Evolutionary conservation across 2,113 vertebrate species (phyloP), one percentile per base, ranked within the genome.

Genomic region (Antidorcas marsupialis): DNA sequence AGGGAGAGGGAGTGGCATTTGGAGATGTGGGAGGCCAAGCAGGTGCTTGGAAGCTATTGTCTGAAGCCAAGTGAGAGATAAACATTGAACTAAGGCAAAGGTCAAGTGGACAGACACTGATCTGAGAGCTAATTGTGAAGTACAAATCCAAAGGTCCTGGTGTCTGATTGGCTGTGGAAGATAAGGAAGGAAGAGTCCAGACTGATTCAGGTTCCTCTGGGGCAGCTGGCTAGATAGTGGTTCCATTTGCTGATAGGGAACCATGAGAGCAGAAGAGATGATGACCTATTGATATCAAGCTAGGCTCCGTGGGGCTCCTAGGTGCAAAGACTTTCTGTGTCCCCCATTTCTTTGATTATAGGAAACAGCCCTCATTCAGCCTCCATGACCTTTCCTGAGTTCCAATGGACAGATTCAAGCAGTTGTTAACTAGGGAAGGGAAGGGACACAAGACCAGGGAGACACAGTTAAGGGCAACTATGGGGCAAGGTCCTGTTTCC

Each of bases 81-180:
- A 95, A 36, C 57, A 53, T 67, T 71, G 13, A 43, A 25, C 28
- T 81, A 91, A 67, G 55, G n/a, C 43, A 43, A 43, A 53, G 76
- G n/a, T 36, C 57, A 21, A 57, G 33, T 45, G 45, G 33, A 62
- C 15, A 91, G 50, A 83, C 57, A n/a, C 28, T 74, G 89, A 95
- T 81, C 53, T 96, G 62, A 95, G 71, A 92, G 36, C 4, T 59
- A 92, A 96, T 43, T 79, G 28, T 67, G 47, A 91, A 93, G 45
- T 76, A 93, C n/a, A 94, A 36, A 93, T 92, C 57, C 92, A 97
- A 93, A 97, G 45, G 33, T 94, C 25, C 33, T 93, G 47, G 39
- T 84, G 39, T 89, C 57, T 90, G 39, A 57, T 36, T 82, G 47
- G 21, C 74, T 92, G 52, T 81, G 43, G 59, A 94, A 33, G 50